Evolutionary conservation across 2,797 vertebrate genomes (phyloP).

Genomic region (Sternotherus odoratus): DNA sequence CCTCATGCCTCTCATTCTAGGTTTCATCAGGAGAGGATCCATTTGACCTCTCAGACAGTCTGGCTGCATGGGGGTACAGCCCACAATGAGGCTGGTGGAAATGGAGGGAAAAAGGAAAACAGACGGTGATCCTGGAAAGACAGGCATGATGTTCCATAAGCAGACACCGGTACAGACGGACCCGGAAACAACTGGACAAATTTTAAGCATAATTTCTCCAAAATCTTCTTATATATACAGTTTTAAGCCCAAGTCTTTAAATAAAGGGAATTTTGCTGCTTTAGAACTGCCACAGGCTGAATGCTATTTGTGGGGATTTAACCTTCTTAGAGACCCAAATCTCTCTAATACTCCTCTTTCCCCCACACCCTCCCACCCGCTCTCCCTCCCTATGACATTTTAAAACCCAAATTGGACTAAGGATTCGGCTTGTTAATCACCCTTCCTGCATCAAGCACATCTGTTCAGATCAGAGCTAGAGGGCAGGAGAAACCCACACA

Average conservation of each 20-base stretch:
- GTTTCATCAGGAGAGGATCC: not conserved
- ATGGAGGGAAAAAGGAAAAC: not conserved
- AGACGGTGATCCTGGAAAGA: too few species aligned
- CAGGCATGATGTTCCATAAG: not conserved
- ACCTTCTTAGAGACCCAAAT: not conserved
- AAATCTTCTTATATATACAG: rapidly evolving
- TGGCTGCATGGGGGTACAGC: not conserved
- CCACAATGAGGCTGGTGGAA: not conserved
- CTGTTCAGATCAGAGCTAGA: conserved; percentile 49
- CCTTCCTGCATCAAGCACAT: not conserved
- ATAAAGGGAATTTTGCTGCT: not conserved
- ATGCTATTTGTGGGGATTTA: not conserved
- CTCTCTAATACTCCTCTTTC: rapidly evolving
- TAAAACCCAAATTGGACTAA: not conserved
- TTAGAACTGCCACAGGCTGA: not conserved
- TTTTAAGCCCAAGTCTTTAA: not conserved
- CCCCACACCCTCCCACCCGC: not conserved
- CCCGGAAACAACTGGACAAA: not conserved
- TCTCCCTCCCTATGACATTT: not conserved
- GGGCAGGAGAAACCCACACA: conserved; percentile 53
- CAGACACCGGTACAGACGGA: not conserved
- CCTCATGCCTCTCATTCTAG: not conserved
- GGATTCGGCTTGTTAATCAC: not conserved
- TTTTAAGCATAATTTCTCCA: rapidly evolving
- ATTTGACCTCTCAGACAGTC: not conserved